These are phyloP conservation scores for Sitta europaea DNA, from an alignment of 2,113 vertebrate genomes.

Conservation along the genomic window DNA sequence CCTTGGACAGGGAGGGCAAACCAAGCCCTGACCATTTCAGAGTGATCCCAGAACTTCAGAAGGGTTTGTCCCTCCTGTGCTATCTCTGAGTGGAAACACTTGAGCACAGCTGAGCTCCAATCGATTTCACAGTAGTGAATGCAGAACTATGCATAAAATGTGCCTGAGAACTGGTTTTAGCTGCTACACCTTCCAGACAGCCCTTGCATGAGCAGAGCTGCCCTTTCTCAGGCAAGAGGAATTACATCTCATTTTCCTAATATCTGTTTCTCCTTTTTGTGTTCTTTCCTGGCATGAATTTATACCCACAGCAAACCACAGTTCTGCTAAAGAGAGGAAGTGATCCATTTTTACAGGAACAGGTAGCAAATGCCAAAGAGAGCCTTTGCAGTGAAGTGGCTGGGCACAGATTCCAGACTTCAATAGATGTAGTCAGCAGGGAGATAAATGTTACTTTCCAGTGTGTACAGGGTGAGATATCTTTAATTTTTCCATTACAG, in stretches of 20 bases:
- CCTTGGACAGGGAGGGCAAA: background rate
- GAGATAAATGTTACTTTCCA: background rate
- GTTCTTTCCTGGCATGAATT: background rate
- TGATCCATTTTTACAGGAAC: conserved; percentile 1
- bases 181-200: background rate
- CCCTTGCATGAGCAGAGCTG: background rate
- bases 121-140: background rate
- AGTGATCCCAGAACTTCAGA: background rate
- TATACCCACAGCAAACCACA: background rate
- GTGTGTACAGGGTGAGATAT: background rate
- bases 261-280: conserved; percentile 9
- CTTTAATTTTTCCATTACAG: background rate
- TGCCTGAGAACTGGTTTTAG: background rate
- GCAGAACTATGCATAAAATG: background rate
- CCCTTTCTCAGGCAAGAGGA: background rate
- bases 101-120: background rate
- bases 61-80: background rate
- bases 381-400: background rate
- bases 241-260: conserved; percentile 1
- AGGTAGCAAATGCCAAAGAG: background rate
- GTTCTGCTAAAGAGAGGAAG: background rate
- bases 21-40: background rate
- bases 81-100: background rate
- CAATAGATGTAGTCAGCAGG: background rate
- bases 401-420: background rate